These are phyloP conservation scores for Saiga tatarica DNA, from an alignment of 2,113 vertebrate genomes.

Conservation along the genomic window DNA sequence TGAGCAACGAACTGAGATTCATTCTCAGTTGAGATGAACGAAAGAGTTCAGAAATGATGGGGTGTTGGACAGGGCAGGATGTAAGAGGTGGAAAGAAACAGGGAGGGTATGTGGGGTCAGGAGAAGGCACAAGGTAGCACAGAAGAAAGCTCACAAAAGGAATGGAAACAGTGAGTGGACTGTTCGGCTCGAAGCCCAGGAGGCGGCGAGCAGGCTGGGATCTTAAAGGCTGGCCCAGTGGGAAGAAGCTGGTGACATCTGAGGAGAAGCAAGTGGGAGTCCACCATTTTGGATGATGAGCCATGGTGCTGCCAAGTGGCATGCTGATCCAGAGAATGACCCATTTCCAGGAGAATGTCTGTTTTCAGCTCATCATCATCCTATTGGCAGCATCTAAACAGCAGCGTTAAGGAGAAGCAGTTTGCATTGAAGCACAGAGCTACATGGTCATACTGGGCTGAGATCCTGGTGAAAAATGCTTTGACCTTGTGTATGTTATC, in stretches of 20 bases:
- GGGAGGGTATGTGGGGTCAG: neutral
- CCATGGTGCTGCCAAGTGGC: too few relatives aligned
- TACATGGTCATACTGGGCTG: neutral
- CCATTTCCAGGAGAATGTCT: neutral
- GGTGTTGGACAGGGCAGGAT: neutral
- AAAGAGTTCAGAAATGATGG: slow-evolving; percentile 2
- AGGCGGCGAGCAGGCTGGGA: neutral
- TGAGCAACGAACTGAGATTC: neutral
- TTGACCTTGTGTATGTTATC: neutral
- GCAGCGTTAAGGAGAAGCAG: neutral
- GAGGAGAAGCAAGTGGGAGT: neutral
- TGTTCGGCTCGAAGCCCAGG: neutral
- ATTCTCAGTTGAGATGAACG: neutral
- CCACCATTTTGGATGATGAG: neutral
- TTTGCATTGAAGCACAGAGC: neutral
- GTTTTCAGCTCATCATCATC: neutral
- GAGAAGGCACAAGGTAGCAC: neutral
- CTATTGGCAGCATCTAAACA: neutral
- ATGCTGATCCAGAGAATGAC: neutral
- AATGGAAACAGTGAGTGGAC: neutral
- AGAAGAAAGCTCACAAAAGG: neutral
- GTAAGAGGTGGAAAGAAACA: neutral
- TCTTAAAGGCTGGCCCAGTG: neutral
- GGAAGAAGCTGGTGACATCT: neutral
- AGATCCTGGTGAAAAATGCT: neutral